These are phyloP conservation scores for Cerastis rubricosa DNA, from an alignment of 2,888 invertebrate genomes.

Conservation along the genomic window DNA sequence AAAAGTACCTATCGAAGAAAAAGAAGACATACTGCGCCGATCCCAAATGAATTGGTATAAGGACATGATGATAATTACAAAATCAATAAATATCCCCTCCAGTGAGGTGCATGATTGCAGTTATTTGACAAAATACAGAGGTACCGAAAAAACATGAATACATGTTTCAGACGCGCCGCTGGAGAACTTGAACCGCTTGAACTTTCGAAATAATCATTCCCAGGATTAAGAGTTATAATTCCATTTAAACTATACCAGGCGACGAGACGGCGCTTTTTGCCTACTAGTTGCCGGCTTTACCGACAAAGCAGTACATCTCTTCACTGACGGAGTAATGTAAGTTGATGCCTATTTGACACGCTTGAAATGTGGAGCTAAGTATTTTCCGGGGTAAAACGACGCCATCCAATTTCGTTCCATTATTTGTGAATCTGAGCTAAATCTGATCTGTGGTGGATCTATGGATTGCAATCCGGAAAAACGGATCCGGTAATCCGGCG, in stretches of 20 bases:
- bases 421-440: not conserved
- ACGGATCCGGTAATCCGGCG: not conserved
- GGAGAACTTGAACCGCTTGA: not conserved
- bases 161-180: not conserved
- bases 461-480: not conserved
- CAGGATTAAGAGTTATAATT: not conserved
- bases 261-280: no score
- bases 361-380: not conserved
- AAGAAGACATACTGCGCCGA: no score
- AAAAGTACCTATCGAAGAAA: no score
- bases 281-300: no score
- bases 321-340: not conserved
- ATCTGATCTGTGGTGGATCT: no score
- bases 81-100: no score
- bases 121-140: not conserved
- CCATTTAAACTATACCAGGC: no score
- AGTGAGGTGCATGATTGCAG: not conserved
- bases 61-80: no score
- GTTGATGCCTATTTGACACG: not conserved
- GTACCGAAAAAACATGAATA: not conserved
- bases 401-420: not conserved
- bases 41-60: no score
- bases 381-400: not conserved
- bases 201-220: not conserved
- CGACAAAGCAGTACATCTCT: no score